Base-by-base conservation (phyloP, 1,140 invertebrate species). In the Helicoverpa zea region DNA sequence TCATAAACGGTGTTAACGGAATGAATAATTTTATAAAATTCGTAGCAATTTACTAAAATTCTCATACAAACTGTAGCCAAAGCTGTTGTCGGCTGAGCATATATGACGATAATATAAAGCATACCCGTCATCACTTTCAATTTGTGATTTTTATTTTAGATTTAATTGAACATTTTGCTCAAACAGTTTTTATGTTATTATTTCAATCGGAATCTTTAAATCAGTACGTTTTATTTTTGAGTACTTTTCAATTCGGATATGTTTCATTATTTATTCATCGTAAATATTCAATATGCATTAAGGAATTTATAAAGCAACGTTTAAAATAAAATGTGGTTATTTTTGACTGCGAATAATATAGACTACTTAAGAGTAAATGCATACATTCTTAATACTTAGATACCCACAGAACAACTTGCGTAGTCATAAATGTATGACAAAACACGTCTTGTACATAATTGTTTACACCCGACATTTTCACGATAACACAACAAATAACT, bases 401-500 rank as follows among this genome's bases (percentile, higher is more conserved):
- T 43, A 9, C 5, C 9, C 7, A 58, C 11, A 10, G 56, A 63
- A 56, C 54, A 56, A 16, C 14, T 58, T n/a, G 35, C n/a, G 30
- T 35, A 66, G 30, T 16, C 30, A 30, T 66, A 66, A 66, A 35
- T 47, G 30, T 16, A 11, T 66, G 63, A 43, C 16, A 66, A 58
- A 10, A 2, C 23, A 58, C 11, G 56, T 58, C 56, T 58, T 58
- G 56, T 58, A 58, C 18, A 58, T 18, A 16, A 66, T 47, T 47
- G 35, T 66, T 43, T 66, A 66, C 29, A 70, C 43, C 29, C 23
- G 66, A 70, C 66, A 70, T 52, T 70, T 23, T 16, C 47, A 23
- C 66, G 66, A 70, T 70, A 70, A 52, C 29, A 70, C 66, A 52
- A 51, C 12, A 70, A 49, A 70, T 51, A 23, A 70, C 66, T 16